These are phyloP conservation scores for Trissonchulus sp. DNA, from an alignment of 2,888 invertebrate genomes.

Conservation along the genomic window DNA sequence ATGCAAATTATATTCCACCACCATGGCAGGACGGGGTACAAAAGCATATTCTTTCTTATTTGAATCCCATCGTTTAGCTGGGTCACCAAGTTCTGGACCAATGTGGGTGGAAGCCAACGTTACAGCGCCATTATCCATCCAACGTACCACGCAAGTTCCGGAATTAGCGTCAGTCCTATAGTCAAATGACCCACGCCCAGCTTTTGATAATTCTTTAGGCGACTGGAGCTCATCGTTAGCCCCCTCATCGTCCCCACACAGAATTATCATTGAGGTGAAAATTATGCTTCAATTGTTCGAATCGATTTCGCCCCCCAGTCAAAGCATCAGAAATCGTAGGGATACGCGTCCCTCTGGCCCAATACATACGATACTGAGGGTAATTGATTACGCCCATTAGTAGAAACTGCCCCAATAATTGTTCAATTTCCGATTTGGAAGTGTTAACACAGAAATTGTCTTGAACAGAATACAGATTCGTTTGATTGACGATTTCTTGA, in stretches of 20 bases:
- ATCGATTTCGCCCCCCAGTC: background rate
- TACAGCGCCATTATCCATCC: constrained; percentile 10
- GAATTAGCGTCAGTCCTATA: constrained; percentile 7
- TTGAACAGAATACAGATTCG: background rate
- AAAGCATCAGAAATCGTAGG: background rate
- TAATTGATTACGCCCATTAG: constrained; percentile 7
- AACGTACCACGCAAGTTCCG: background rate
- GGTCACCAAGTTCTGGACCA: background rate
- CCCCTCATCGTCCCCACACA: background rate
- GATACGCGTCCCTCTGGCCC: background rate
- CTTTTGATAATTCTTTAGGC: background rate
- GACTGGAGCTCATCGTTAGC: background rate
- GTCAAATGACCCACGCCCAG: background rate
- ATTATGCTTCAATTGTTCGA: background rate
- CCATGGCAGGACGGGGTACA: background rate
- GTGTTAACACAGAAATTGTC: background rate
- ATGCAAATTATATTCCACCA: constrained; percentile 17
- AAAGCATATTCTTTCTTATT: background rate
- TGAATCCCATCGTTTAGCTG: background rate
- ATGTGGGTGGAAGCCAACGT: constrained; percentile 4
- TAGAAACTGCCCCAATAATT: background rate
- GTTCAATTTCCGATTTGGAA: constrained; percentile 16
- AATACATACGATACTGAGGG: background rate
- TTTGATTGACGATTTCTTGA: background rate
- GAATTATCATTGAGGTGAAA: constrained; percentile 7